Percentiles rank a stretch among this genome's conserved stretches.
Conservation (phyloP, 2,113 vertebrate genomes). For the Trogon surrucura region DNA sequence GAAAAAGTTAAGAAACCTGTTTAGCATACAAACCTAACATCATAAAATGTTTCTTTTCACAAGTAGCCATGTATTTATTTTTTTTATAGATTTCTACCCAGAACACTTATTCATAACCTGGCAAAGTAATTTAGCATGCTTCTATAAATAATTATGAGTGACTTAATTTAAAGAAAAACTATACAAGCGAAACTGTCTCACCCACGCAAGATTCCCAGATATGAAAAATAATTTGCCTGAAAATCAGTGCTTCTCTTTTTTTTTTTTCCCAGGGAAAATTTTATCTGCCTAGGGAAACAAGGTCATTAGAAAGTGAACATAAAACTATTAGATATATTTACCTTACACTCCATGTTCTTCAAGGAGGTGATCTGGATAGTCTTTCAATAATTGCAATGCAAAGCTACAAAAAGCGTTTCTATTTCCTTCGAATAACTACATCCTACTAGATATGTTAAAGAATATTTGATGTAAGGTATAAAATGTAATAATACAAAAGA, state of each 20-base stretch:
- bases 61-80: neutral
- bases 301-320: neutral
- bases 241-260: neutral
- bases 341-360: neutral
- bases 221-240: constrained; percentile 5
- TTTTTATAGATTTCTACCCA: neutral
- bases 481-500: neutral
- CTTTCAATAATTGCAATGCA: neutral
- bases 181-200: constrained; percentile 5
- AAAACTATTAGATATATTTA: neutral
- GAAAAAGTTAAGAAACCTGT: constrained; percentile 58
- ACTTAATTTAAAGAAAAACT: neutral
- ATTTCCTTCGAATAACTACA: neutral
- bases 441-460: neutral
- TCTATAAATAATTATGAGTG: constrained; percentile 22
- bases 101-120: neutral
- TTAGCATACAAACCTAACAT: constrained; percentile 54
- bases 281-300: neutral
- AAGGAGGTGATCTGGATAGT: neutral
- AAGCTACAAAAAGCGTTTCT: neutral
- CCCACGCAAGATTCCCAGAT: constrained; percentile 13
- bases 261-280: neutral
- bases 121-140: neutral
- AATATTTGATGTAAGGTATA: neutral
- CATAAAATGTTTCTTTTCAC: neutral